Evolutionary conservation across 2,113 vertebrate genomes (phyloP), one percentile per base, ranked within the genome.

Genomic region (Chlorodrepanis virens): DNA sequence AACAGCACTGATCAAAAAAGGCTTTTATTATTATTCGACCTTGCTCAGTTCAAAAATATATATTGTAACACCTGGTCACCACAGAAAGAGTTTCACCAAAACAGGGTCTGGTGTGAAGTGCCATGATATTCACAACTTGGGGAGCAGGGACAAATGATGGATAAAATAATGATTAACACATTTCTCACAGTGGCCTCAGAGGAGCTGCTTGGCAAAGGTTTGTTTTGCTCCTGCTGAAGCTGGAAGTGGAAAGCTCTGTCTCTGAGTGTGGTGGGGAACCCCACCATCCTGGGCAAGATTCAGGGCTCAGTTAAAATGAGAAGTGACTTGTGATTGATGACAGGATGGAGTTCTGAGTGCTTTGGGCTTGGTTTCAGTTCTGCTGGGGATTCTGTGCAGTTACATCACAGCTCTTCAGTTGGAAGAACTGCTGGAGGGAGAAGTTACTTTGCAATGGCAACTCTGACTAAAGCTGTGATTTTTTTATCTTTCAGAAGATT

Each of bases 301-400:
- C 19, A 28, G 53, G 45, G 56, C 5, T 83, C 24, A 12, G 12
- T 52, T 65, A 19, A 90, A 90, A 90, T 21, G 59, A 94, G 77
- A 83, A 92, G 57, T 68, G 77, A 11, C 65, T 84, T 2, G 11
- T 19, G 47, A 23, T 11, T 57, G 80, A 65, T 82, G 35, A 40
- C 44, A 49, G 57, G 74, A 44, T 45, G 44, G 31, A 68, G 35
- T 44, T 68, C 56, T 63, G 56, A 49, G 31, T 0, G 0, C 67
- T 70, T 33, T 20, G 47, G 56, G 53, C 44, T 71, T 76, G 78
- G 75, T 90, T 97, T 96, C 83, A 59, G 69, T 93, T 94, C 92
- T 93, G 90, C 85, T 70, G 8, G 11, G 60, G 33, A 21, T 23
- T 68, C 53, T 35, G 33, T 44, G 75, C 59, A 53, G 31, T 83